Evolutionary conservation across 2,113 vertebrate species (phyloP).

Genomic region (Paradisaea rubra): DNA sequence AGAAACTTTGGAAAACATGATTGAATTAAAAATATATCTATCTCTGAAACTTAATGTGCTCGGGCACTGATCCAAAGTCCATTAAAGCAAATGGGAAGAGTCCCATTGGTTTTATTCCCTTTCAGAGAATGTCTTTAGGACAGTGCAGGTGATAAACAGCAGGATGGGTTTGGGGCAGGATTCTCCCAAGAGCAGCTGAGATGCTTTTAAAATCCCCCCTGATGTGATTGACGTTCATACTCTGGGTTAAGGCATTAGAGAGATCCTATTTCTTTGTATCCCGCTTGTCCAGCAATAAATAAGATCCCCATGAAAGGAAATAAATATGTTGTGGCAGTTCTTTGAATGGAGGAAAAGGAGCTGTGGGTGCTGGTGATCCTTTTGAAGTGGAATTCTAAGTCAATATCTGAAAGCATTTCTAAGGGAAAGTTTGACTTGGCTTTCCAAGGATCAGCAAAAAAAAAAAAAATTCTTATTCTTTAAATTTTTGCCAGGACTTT

Average conservation of each 20-base stretch:
- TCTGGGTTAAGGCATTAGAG: background rate
- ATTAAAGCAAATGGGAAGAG: background rate
- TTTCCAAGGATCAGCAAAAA: background rate
- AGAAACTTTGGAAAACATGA: background rate
- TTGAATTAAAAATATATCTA: background rate
- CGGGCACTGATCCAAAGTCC: background rate
- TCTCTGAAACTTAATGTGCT: background rate
- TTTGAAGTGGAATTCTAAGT: background rate
- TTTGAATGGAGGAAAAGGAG: background rate
- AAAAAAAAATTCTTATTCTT: background rate
- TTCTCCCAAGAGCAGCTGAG: background rate
- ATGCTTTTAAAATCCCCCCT: background rate
- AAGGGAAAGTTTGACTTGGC: background rate
- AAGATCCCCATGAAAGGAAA: background rate
- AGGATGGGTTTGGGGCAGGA: background rate
- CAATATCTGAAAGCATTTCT: background rate
- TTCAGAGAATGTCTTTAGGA: background rate
- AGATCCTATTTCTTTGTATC: background rate
- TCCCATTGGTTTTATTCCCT: background rate
- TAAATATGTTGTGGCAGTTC: background rate
- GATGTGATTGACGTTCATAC: background rate
- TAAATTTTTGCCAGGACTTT: background rate
- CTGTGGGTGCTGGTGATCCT: background rate
- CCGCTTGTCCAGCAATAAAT: background rate
- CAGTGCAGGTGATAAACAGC: background rate